phyloP scores from a whole-genome alignment of 2,888 invertebrate genomes.

The Eugnorisma glareosa region DNA sequence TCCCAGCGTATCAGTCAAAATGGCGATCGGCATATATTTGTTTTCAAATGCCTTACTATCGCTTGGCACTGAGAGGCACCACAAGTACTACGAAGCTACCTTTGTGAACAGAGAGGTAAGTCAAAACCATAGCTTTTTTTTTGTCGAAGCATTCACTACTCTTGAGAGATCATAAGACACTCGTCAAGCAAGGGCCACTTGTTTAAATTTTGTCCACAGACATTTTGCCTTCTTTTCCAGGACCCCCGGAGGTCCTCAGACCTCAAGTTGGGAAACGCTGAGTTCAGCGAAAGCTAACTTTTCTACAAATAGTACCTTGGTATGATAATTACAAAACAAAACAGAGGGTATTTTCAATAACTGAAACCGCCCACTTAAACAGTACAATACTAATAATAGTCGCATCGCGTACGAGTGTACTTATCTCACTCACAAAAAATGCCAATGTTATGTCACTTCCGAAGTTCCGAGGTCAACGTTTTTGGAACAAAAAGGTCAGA shows the following conservation, averaged over 20 bases:
- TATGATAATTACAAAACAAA: background rate
- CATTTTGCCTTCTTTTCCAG: background rate
- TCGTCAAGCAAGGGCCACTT: background rate
- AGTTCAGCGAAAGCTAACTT: background rate
- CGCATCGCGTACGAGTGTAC: background rate
- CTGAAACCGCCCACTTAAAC: constrained; percentile 8
- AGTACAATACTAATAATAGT: background rate
- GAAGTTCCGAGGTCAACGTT: constrained; percentile 43
- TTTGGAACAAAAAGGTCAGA: constrained; percentile 29
- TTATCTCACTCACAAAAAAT: constrained; percentile 28
- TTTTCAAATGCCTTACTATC: constrained; percentile 94
- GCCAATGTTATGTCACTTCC: constrained; percentile 39
- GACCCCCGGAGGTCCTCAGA: background rate
- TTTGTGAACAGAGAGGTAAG: constrained; percentile 93
- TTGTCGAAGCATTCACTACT: background rate
- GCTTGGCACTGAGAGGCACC: constrained; percentile 94
- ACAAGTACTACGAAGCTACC: constrained; percentile 92
- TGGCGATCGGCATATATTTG: constrained; percentile 94
- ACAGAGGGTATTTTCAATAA: background rate
- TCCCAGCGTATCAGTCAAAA: constrained; percentile 94
- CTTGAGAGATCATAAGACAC: background rate
- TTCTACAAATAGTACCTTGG: background rate
- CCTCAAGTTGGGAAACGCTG: background rate
- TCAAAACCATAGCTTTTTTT: background rate
- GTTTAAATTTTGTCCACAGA: background rate